A percentile compares a stretch with the other conserved stretches of the same genome.
Conservation (phyloP, 2,888 invertebrate species). For the Byasa hedistus region DNA sequence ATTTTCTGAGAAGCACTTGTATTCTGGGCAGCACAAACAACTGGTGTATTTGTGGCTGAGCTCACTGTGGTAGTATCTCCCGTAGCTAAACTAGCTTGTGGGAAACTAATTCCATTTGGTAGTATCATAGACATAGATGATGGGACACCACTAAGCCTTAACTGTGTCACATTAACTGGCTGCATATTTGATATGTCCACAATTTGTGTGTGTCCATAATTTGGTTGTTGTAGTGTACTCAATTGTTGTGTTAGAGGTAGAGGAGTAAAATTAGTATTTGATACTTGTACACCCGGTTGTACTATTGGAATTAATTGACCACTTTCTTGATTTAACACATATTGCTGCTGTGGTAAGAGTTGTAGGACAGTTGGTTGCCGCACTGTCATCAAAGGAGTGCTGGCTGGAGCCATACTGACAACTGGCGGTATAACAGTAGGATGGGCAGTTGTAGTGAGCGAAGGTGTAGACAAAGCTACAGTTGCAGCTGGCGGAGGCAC, state of each 20-base stretch:
- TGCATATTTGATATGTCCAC: constrained; percentile 73
- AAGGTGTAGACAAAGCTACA: constrained; percentile 57
- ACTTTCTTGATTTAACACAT: constrained; percentile 72
- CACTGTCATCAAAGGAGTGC: constrained; percentile 70
- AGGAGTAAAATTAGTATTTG: constrained; percentile 68
- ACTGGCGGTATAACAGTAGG: constrained; percentile 62
- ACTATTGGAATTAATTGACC: constrained; percentile 75
- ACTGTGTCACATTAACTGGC: constrained; percentile 70
- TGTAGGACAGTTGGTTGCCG: constrained; percentile 71
- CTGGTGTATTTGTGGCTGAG: constrained; percentile 66
- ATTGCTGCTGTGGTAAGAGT: constrained; percentile 70
- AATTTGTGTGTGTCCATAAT: constrained; percentile 66
- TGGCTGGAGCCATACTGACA: constrained; percentile 65
- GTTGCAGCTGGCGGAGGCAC: constrained; percentile 58
- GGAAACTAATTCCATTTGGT: constrained; percentile 65
- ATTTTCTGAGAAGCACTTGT: constrained; percentile 71
- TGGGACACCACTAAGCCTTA: constrained; percentile 68
- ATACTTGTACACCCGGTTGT: constrained; percentile 70
- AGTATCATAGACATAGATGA: constrained; percentile 75
- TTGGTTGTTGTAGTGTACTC: constrained; percentile 62
- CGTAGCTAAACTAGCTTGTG: constrained; percentile 64
- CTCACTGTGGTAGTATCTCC: constrained; percentile 71
- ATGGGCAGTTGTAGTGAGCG: constrained; percentile 56
- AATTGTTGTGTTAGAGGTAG: constrained; percentile 63
- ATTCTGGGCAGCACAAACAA: constrained; percentile 71